Evolutionary conservation across 2,113 vertebrate genomes (phyloP), one percentile per base, ranked within the genome.

Genomic region (Tupaia chinensis): DNA sequence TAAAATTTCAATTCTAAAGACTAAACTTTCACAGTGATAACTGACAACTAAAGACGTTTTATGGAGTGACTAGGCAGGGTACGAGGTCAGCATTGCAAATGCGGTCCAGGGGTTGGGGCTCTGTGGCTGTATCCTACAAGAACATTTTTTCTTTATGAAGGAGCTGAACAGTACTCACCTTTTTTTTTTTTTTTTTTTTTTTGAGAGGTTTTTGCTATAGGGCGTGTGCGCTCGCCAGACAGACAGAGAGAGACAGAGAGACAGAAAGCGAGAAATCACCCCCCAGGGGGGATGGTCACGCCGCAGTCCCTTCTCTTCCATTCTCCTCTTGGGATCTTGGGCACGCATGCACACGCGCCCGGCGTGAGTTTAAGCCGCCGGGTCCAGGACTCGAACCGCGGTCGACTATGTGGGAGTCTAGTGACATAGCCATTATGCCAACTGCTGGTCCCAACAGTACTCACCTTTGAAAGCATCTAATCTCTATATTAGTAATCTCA

Each of bases 1-100:
- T 25, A 53, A 9, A 61, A 89, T 89, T 95, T 54, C 63, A 96
- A 5, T 72, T 56, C 63, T 58, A 92, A 86, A 91, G 86, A 29
- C 53, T 20, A 83, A 69, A 91, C 29, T 63, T 92, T 66, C 82
- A n/a, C 82, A 66, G 34, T 12, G 29, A 87, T 58, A 84, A 12
- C 29, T 83, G 74, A 29, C 44, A 16, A 56, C 44, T 27, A 17
- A 91, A 87, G 80, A 34, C 22, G 14, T 63, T 56, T 76, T 44
- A 0, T 73, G 66, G 83, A 27, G 17, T 66, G 53, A 58, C 60
- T n/a, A 73, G n/a, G 27, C 54, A 61, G 23, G 66, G 17, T 12
- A 15, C 25, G 27, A 14, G 27, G n/a, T 53, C 15, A 16, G 63
- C 16, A 4, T 32, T 78, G 34, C 22, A 23, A 2, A 13, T n/a